A percentile compares a stretch with the other conserved stretches of the same genome.
Evolutionary conservation across 1,140 invertebrate species (phyloP).

Genomic region (Bombyx mori): ASM3026992v2 NC_085119.1:10504001-10504500

Average conservation of each 20-base stretch:
- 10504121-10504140: too few relatives aligned
- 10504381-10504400: slow-evolving; percentile 48
- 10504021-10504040: too few relatives aligned
- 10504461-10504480: slow-evolving; percentile 18
- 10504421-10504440: slow-evolving; percentile 28
- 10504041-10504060: too few relatives aligned
- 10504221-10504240: slow-evolving; percentile 45
- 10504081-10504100: too few relatives aligned
- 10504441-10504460: slow-evolving; percentile 31
- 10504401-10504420: slow-evolving; percentile 33
- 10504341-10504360: slow-evolving; percentile 31
- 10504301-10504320: slow-evolving; percentile 19
- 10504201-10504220: slow-evolving; percentile 67
- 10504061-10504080: too few relatives aligned
- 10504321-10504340: slow-evolving; percentile 26
- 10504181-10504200: slow-evolving; percentile 26
- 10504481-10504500: slow-evolving; percentile 15
- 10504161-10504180: too few relatives aligned
- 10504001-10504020: too few relatives aligned
- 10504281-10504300: slow-evolving; percentile 48
- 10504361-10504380: slow-evolving; percentile 47
- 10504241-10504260: slow-evolving; percentile 66
- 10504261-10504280: slow-evolving; percentile 62
- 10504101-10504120: too few relatives aligned
- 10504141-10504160: too few relatives aligned